Conservation (phyloP, 2,888 invertebrate species). For the Cyaniris semiargus region DNA sequence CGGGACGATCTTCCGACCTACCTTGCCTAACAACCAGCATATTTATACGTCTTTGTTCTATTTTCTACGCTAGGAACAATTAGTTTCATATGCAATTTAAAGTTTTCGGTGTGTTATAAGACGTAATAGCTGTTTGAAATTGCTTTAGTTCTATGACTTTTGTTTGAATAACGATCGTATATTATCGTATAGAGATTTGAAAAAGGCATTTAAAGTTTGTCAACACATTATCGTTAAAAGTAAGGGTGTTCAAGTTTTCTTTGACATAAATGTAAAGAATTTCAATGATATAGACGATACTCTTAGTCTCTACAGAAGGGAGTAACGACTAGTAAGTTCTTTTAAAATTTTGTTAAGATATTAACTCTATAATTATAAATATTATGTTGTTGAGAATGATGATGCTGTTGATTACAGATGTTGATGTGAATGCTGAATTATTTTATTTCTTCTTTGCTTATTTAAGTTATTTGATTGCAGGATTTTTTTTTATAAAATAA, state of each 20-base stretch:
- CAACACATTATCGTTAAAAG: conserved; percentile 11
- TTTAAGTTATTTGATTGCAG: too few species aligned
- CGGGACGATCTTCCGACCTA: background rate
- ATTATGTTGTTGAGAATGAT: too few species aligned
- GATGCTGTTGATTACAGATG: too few species aligned
- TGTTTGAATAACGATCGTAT: conserved; percentile 16
- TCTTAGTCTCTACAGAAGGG: background rate
- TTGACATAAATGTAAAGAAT: background rate
- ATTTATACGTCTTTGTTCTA: conserved; percentile 22
- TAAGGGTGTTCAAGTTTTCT: background rate
- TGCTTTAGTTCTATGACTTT: conserved; percentile 27
- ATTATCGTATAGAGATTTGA: conserved; percentile 16
- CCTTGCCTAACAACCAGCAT: conserved; percentile 5
- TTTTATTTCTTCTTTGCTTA: too few species aligned
- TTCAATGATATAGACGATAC: background rate
- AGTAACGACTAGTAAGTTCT: too few species aligned
- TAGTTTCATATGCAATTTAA: conserved; percentile 30
- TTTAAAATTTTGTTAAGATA: too few species aligned
- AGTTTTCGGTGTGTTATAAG: conserved; percentile 18
- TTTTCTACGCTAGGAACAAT: conserved; percentile 20
- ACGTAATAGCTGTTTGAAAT: conserved; percentile 19
- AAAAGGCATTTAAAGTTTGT: conserved; percentile 5
- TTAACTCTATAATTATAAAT: too few species aligned
- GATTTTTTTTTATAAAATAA: too few species aligned
- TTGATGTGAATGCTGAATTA: too few species aligned